Conservation (phyloP, 2,797 vertebrate genomes). For the Salarias fasciatus region DNA sequence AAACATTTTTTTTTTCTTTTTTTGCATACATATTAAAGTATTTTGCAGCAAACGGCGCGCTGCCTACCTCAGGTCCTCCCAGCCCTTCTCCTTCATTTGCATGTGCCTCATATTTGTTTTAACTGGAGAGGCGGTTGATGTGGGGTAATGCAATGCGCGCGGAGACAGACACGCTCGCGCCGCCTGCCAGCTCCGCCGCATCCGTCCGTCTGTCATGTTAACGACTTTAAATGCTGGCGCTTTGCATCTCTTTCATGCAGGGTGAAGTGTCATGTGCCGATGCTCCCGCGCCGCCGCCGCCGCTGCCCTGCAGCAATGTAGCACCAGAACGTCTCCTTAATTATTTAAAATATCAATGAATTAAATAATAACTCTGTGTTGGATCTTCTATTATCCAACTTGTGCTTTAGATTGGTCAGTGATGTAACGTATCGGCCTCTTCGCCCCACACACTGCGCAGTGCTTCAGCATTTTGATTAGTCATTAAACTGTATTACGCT, state of each 20-base stretch:
- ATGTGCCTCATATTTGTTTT: slow-evolving; percentile 75
- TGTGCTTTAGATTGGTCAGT: slow-evolving; percentile 49
- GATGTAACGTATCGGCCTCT: slow-evolving; percentile 45
- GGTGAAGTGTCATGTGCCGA: slow-evolving; percentile 45
- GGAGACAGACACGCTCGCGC: slow-evolving; percentile 49
- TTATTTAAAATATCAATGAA: slow-evolving; percentile 60
- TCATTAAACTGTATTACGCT: slow-evolving; percentile 53
- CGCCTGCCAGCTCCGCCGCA: slow-evolving; percentile 52
- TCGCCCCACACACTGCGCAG: slow-evolving; percentile 21
- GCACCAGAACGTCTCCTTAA: slow-evolving; percentile 51
- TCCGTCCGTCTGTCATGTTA: slow-evolving; percentile 73
- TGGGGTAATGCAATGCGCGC: slow-evolving; percentile 51
- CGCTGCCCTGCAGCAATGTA: slow-evolving; percentile 38
- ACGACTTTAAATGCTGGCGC: slow-evolving; percentile 61
- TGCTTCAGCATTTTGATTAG: slow-evolving; percentile 57
- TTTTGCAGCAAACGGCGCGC: slow-evolving; percentile 45
- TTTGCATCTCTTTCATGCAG: slow-evolving; percentile 57
- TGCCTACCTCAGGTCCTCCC: slow-evolving; percentile 58
- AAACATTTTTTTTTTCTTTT: slow-evolving; percentile 57
- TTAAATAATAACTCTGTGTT: slow-evolving; percentile 55
- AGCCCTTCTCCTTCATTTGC: slow-evolving; percentile 70
- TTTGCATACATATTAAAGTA: slow-evolving; percentile 79
- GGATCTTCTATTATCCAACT: slow-evolving; percentile 43
- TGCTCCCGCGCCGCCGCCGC: slow-evolving; percentile 23
- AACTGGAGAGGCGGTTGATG: slow-evolving; percentile 60